Percentiles rank a stretch among this genome's conserved stretches.
Evolutionary conservation across 2,113 vertebrate genomes (phyloP).

Genomic region (Microcebus ravelobensis): DNA sequence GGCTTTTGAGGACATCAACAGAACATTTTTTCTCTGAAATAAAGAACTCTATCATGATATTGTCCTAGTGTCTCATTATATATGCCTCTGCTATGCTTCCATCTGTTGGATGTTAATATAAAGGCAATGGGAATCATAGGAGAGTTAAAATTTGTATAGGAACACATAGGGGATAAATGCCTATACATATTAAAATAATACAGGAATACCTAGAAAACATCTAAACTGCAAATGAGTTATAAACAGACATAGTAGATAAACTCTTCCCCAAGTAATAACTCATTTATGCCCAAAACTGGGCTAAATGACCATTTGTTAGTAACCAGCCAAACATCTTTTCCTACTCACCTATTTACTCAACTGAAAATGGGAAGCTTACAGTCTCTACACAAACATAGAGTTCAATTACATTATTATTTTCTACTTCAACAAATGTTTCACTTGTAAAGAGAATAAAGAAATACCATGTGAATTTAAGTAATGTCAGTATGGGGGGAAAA

Average conservation of each 20-base stretch:
- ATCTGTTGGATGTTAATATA: conserved; percentile 46
- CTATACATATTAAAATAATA: not conserved
- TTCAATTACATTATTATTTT: not conserved
- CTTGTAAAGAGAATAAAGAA: not conserved
- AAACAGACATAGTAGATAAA: not conserved
- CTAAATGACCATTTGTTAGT: not conserved
- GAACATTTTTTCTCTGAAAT: not conserved
- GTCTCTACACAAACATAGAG: not conserved
- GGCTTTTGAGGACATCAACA: conserved; percentile 8
- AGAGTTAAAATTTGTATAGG: not conserved
- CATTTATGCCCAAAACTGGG: not conserved
- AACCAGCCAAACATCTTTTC: not conserved
- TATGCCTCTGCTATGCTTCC: conserved; percentile 6
- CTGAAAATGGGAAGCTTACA: not conserved
- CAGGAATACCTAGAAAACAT: not conserved
- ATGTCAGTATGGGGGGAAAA: not conserved
- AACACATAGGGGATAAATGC: not conserved
- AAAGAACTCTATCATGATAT: not conserved
- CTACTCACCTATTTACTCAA: not conserved
- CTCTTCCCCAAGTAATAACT: not conserved
- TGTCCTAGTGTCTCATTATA: conserved; percentile 6
- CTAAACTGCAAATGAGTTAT: not conserved
- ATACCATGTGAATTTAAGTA: not conserved
- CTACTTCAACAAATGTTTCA: not conserved
- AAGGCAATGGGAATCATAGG: not conserved